These are phyloP conservation scores for Rhizomys pruinosus DNA, from an alignment of 2,113 vertebrate species.

Conservation along the genomic window DNA sequence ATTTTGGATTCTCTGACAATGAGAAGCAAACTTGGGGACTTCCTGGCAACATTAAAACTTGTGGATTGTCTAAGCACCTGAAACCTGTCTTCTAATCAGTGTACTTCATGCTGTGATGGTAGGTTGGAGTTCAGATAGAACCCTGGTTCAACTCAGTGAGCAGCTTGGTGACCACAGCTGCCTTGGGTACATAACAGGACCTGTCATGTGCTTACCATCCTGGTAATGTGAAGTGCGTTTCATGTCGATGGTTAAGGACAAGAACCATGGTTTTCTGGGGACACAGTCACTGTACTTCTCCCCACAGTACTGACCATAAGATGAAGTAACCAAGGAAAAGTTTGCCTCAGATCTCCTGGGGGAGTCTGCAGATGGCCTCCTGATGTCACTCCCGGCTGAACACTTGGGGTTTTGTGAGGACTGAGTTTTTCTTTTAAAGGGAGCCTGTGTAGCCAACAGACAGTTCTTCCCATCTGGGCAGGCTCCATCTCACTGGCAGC, in stretches of 20 bases:
- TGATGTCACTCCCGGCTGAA: not conserved
- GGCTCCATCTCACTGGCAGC: not conserved
- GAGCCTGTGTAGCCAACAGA: not conserved
- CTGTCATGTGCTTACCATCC: not conserved
- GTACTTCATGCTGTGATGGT: not conserved
- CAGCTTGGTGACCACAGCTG: not conserved
- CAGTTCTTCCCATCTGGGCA: not conserved
- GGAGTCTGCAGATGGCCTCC: not conserved
- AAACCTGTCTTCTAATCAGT: conserved; percentile 29
- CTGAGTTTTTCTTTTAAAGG: conserved; percentile 56
- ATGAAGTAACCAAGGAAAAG: not conserved
- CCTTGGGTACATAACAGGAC: fast-evolving
- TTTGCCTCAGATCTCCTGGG: not conserved
- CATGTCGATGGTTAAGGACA: not conserved
- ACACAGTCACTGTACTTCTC: not conserved
- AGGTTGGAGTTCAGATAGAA: not conserved
- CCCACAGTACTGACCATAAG: not conserved
- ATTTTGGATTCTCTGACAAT: conserved; percentile 16
- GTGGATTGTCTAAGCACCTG: not conserved
- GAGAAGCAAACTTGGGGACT: not conserved
- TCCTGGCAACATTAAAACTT: not conserved
- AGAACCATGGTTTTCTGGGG: not conserved
- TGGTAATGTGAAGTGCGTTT: not conserved
- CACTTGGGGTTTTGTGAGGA: conserved; percentile 14
- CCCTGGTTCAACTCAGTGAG: not conserved